Evolutionary conservation across 2,797 vertebrate genomes (phyloP), one percentile per base, ranked within the genome.

Genomic region (Schizothorax lantsangensis): DNA sequence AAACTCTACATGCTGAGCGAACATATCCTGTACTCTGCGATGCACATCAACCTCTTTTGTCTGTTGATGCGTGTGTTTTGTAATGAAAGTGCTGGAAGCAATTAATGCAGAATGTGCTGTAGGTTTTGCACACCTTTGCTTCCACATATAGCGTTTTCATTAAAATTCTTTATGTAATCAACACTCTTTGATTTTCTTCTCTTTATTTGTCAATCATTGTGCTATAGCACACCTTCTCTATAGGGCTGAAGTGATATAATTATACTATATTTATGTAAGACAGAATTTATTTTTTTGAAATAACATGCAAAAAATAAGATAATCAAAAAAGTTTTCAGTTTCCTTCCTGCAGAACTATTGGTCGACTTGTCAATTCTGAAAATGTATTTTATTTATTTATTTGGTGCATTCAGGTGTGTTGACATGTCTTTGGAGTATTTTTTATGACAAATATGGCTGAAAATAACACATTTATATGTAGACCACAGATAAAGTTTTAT

Each of bases 41-140:
- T 19, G 36, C 77, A 68, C 38, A 57, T 64, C 69, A 45, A 59
- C 52, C 75, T 17, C 80, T 87, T 88, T 88, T 88, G 80, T 81
- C 79, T 84, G 84, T 79, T 45, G 52, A 71, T 52, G 43, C 40
- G 4, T 80, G 47, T 14, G 1, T 87, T 86, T 26, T 81, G 45
- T 2, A 47, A 23, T 78, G 21, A 79, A 88, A 84, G 72, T 66
- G 85, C 73, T 45, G 49, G 47, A 43, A 45, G 83, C 69, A 87
- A 57, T 85, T 85, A 72, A 77, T 45, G n/a, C 43, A 43, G 68
- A 87, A 72, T 71, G 6, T 69, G 62, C 43, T 43, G 43, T 43
- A 43, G 9, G 43, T 10, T 43, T 43, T 43, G 43, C 59, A 30
- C 33, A 23, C 19, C n/a, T 71, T 72, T 0, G 3, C n/a, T 57